Evolutionary conservation across 2,888 invertebrate species (phyloP).

Genomic region (Crocallis elinguaria): DNA sequence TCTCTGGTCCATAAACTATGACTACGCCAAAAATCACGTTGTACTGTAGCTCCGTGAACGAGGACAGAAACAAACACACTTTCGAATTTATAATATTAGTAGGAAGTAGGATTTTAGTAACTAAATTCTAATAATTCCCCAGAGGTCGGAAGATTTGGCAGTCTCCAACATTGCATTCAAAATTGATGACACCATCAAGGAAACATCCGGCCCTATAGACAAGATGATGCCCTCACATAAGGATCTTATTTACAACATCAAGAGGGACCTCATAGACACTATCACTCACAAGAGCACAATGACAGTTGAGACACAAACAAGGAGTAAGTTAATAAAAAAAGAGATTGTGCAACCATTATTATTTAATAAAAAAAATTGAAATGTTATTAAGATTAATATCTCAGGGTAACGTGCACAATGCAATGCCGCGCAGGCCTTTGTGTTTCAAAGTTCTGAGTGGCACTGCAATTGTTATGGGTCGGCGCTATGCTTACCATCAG

Average conservation of each 20-base stretch:
- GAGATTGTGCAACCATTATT: background rate
- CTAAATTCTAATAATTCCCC: constrained; percentile 14
- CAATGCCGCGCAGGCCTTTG: no score
- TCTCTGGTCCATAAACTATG: no score
- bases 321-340: constrained; percentile 48
- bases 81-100: no score
- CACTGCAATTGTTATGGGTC: no score
- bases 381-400: no score
- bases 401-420: no score
- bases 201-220: constrained; percentile 84
- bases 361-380: background rate
- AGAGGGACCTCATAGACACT: constrained; percentile 87
- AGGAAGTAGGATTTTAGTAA: no score
- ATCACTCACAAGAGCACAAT: constrained; percentile 73
- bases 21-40: no score
- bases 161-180: constrained; percentile 87
- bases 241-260: constrained; percentile 85
- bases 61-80: no score
- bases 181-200: constrained; percentile 83
- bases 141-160: constrained; percentile 84
- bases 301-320: constrained; percentile 79
- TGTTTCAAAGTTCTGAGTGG: no score
- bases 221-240: constrained; percentile 87
- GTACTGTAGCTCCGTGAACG: no score
- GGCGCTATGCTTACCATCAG: no score